Evolutionary conservation across 2,797 vertebrate species (phyloP).

Genomic region (Tamandua tetradactyla): DNA sequence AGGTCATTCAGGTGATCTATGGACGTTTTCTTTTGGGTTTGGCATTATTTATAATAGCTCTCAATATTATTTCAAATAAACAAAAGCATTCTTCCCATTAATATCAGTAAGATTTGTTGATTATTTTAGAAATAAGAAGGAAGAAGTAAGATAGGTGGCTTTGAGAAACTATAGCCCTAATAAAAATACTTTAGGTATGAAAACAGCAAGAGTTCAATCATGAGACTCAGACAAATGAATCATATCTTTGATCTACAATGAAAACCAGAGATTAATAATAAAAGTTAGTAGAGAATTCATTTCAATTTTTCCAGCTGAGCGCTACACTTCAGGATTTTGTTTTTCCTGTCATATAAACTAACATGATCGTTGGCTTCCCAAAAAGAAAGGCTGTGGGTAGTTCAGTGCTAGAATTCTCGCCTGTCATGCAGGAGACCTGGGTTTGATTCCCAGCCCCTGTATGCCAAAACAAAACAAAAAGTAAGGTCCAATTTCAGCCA

Average conservation of each 20-base stretch:
- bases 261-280: not conserved
- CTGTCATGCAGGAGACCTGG: too few species aligned
- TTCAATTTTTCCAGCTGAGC: not conserved
- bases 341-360: not conserved
- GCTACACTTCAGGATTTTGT: not conserved
- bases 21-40: not conserved
- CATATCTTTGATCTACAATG: not conserved
- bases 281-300: not conserved
- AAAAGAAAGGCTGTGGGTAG: too few species aligned
- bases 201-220: not conserved
- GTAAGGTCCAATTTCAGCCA: not conserved
- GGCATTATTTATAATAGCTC: conserved; percentile 20
- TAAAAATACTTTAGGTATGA: conserved; percentile 7
- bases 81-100: conserved; percentile 19
- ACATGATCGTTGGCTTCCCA: not conserved
- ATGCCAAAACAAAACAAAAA: too few species aligned
- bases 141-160: not conserved
- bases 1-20: not conserved
- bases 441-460: too few species aligned
- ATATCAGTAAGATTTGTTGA: not conserved
- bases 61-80: conserved; percentile 28
- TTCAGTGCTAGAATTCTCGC: too few species aligned
- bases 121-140: conserved; percentile 21
- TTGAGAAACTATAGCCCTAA: not conserved
- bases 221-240: not conserved